A percentile compares a stretch with the other conserved stretches of the same genome.
Conservation (phyloP, 1,140 invertebrate species). For the Cyphomyrmex costatus region DNA sequence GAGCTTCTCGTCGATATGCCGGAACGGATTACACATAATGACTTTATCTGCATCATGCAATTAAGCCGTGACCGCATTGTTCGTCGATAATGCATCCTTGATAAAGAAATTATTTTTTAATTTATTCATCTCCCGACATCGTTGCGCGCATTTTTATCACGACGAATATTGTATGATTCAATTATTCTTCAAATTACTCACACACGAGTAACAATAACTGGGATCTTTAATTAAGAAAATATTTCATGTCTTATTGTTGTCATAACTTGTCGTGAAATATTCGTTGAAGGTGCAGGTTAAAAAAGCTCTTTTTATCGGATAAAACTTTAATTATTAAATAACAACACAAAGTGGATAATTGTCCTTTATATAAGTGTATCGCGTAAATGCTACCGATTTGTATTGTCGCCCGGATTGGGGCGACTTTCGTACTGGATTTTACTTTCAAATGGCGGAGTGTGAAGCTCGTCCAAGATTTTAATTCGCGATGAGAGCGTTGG, state of each 20-base stretch:
- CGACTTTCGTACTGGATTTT: conserved; percentile 62
- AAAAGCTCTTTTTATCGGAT: neutral
- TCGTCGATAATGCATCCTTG: conserved; percentile 38
- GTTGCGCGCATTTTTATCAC: conserved; percentile 1
- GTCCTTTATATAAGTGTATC: neutral
- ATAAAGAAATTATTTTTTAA: conserved; percentile 30
- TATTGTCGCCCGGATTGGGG: conserved; percentile 15
- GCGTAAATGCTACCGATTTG: conserved; percentile 18
- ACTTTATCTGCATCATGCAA: conserved; percentile 41
- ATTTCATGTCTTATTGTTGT: neutral
- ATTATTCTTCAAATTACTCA: conserved; percentile 10
- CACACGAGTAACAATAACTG: neutral
- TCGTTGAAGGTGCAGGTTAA: conserved; percentile 6
- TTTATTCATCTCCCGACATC: neutral
- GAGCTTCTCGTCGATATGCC: conserved; percentile 48
- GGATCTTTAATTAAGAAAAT: conserved; percentile 17
- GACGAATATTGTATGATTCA: neutral
- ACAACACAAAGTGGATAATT: conserved; percentile 36
- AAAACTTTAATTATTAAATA: conserved; percentile 59
- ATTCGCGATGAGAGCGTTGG: conserved; percentile 68
- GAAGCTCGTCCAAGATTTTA: conserved; percentile 76
- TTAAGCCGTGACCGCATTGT: conserved; percentile 32
- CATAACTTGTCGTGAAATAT: conserved; percentile 1
- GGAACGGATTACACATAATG: conserved; percentile 70
- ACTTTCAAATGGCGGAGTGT: conserved; percentile 71